A percentile compares a stretch with the other conserved stretches of the same genome.
Conservation (phyloP, 2,888 invertebrate genomes). For the Amphipyra tragopoginis region DNA sequence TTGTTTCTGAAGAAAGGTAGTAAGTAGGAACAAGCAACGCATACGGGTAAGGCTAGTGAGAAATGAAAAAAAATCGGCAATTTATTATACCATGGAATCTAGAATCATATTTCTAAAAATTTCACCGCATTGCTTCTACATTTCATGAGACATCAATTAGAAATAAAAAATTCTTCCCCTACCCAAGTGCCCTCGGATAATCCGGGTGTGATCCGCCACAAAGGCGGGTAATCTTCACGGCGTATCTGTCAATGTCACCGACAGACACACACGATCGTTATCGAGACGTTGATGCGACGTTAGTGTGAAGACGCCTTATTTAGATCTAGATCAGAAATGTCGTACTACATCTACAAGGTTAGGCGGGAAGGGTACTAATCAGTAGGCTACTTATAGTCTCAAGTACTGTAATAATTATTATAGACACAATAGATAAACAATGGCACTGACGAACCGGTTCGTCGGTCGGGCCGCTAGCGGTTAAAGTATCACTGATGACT, state of each 20-base stretch:
- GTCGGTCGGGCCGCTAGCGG: too few relatives aligned
- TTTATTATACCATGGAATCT: too few relatives aligned
- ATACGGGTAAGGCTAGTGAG: too few relatives aligned
- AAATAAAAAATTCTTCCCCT: constrained; percentile 32
- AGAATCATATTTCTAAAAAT: background rate
- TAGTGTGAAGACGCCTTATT: constrained; percentile 24
- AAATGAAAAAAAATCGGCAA: background rate
- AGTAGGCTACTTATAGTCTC: too few relatives aligned
- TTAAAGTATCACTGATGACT: too few relatives aligned
- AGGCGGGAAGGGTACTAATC: too few relatives aligned
- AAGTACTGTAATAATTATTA: too few relatives aligned
- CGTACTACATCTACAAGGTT: too few relatives aligned
- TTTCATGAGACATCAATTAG: constrained; percentile 52
- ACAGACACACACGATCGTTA: constrained; percentile 55
- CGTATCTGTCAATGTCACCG: constrained; percentile 58
- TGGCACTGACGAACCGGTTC: too few relatives aligned
- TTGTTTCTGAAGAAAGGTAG: too few relatives aligned
- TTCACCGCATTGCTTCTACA: background rate
- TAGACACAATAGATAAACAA: too few relatives aligned
- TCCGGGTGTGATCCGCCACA: constrained; percentile 61
- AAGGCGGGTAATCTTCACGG: constrained; percentile 60
- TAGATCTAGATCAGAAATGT: constrained; percentile 20
- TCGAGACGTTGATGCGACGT: constrained; percentile 47
- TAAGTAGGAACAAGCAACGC: too few relatives aligned
- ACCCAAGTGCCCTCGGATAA: constrained; percentile 51